phyloP scores from a whole-genome alignment of 2,888 invertebrate genomes.

The Tetramorium bicarinatum region DNA sequence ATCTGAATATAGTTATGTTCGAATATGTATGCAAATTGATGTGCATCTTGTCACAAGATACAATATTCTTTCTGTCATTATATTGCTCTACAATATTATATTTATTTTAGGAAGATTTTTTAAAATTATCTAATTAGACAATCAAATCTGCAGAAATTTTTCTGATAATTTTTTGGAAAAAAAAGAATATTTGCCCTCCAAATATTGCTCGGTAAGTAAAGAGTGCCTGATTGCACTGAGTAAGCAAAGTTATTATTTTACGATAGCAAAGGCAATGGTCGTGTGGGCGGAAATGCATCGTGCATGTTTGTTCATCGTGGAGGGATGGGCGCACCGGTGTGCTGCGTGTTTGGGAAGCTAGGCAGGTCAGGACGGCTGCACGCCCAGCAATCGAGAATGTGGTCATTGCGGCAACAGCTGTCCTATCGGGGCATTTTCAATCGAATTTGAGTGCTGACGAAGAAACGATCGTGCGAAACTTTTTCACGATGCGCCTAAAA shows the following conservation, averaged over 20 bases:
- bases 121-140: neutral
- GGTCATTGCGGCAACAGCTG: slow-evolving; percentile 83
- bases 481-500: neutral
- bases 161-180: neutral
- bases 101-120: neutral
- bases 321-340: slow-evolving; percentile 74
- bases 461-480: slow-evolving; percentile 22
- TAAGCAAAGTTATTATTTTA: slow-evolving; percentile 68
- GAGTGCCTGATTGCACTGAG: slow-evolving; percentile 19
- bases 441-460: slow-evolving; percentile 63
- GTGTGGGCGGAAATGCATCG: slow-evolving; percentile 74
- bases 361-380: slow-evolving; percentile 72
- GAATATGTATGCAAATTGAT: slow-evolving; percentile 2
- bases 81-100: neutral
- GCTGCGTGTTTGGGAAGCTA: slow-evolving; percentile 75
- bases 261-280: slow-evolving; percentile 57
- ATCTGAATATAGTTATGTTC: neutral
- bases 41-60: neutral
- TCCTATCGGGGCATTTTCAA: slow-evolving; percentile 73
- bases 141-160: neutral
- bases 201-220: slow-evolving; percentile 1
- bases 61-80: neutral
- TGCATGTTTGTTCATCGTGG: slow-evolving; percentile 76
- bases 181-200: neutral
- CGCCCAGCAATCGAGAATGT: slow-evolving; percentile 71